A percentile compares a stretch with the other conserved stretches of the same genome.
phyloP scores from a whole-genome alignment of 2,797 vertebrate species.

The Molossus alvarezi region DNA sequence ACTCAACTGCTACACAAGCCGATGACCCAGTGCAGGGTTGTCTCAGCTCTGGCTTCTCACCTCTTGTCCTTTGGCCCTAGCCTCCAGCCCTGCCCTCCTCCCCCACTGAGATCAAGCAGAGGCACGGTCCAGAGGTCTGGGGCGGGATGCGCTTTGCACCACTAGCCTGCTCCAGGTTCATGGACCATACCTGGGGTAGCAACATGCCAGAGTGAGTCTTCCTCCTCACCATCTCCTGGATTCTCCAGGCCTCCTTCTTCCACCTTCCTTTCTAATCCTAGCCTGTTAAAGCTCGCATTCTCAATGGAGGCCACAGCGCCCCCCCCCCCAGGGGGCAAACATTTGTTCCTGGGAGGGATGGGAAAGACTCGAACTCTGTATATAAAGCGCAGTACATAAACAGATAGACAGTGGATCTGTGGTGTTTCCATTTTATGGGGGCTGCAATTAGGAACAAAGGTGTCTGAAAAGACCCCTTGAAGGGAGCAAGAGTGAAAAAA shows the following conservation, averaged over 20 bases:
- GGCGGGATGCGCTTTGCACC: accelerated
- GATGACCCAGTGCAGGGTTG: not conserved
- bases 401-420: not conserved
- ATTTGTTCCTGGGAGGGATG: not conserved
- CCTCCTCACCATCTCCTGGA: not conserved
- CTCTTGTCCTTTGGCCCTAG: not conserved
- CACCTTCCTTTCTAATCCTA: not conserved
- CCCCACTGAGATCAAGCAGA: not conserved
- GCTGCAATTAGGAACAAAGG: not conserved
- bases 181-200: not conserved
- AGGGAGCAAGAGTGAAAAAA: not conserved
- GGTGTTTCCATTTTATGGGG: not conserved
- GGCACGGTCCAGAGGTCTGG: not conserved
- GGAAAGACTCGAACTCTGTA: not conserved
- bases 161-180: not conserved
- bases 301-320: not conserved
- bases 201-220: not conserved
- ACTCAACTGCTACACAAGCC: not conserved
- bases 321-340: constrained; percentile 62
- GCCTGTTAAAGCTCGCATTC: not conserved
- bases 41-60: not conserved
- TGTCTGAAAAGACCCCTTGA: not conserved
- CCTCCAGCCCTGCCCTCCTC: not conserved
- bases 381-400: not conserved
- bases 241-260: not conserved